Evolutionary conservation across 2,888 invertebrate species (phyloP), one percentile per base, ranked within the genome.

Genomic region (Scaptomyza caliginosa): DNA sequence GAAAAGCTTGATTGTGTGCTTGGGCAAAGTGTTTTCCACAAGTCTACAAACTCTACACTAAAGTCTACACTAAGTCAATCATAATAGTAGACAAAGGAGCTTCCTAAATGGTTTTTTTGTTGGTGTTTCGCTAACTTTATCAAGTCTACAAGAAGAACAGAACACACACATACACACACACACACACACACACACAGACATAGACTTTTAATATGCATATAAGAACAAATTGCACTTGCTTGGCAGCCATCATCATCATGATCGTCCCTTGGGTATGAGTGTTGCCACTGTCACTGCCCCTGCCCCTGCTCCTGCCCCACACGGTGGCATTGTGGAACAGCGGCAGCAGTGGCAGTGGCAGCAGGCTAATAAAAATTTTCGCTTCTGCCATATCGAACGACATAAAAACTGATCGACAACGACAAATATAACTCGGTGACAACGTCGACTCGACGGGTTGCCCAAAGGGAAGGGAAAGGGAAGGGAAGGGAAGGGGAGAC

Each of bases 401-500:
- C 86, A 83, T 83, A 86, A 83, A 86, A 86, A 86, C 83, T 86
- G 84, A 84, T 84, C 84, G 86, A 86, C 86, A 83, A 86, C 86
- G 81, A 86, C 83, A 83, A 86, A 83, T 83, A 86, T 86, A 81
- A 82, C 81, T 81, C 67, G 85, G 63, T 30, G 77, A 32, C 46
- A 21, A 42, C 45, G 74, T 55, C 70, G 55, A 34, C 11, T 55
- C 70, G 55, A 34, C 11, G 24, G 48, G 46, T 49, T 39, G 34
- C 32, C 23, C 26, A 11, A 28, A n/a, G 49, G 50, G 45, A 23
- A 42, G 13, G 49, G 36, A n/a, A 4, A 26, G 21, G 17, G 11
- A 16, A 3, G 23, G 30, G 13, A 39, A 11, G 5, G 38, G 28
- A 19, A 13, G 21, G 4, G 5, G 17, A 26, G 34, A 21, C 36